phyloP scores from a whole-genome alignment of 2,888 invertebrate species.

The Malthinus seriepunctatus region DNA sequence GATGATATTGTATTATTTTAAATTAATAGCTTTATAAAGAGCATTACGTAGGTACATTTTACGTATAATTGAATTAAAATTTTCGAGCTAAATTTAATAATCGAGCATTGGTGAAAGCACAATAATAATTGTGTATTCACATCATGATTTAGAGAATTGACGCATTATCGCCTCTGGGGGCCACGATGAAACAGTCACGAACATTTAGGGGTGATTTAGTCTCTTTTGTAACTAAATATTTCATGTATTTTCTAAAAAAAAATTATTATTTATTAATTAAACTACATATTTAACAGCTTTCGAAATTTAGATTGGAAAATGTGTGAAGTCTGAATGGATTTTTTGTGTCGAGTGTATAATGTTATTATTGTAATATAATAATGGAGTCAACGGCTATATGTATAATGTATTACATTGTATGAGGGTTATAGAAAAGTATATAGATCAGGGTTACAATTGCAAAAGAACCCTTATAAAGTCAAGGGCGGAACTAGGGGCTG shows the following conservation, averaged over 20 bases:
- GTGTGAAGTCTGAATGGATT: background rate
- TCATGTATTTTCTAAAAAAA: background rate
- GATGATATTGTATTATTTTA: too few species aligned
- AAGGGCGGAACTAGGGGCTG: conserved; percentile 48
- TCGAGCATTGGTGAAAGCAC: conserved; percentile 3
- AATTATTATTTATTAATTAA: background rate
- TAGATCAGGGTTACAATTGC: conserved; percentile 31
- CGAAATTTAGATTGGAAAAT: background rate
- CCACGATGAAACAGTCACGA: conserved; percentile 11
- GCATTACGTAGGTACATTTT: too few species aligned
- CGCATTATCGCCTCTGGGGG: conserved; percentile 14
- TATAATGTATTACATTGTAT: conserved; percentile 7
- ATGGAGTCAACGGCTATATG: conserved; percentile 28
- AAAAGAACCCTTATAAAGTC: conserved; percentile 44
- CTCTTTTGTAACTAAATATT: conserved; percentile 6
- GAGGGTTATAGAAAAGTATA: conserved; percentile 19
- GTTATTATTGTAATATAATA: conserved; percentile 18
- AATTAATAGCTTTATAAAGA: too few species aligned
- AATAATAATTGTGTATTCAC: conserved; percentile 11
- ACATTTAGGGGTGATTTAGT: conserved; percentile 6
- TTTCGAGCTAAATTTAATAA: background rate
- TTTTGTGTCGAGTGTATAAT: conserved; percentile 22
- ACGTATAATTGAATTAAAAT: background rate
- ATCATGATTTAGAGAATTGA: conserved; percentile 14
- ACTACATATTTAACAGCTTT: background rate